phyloP scores from a whole-genome alignment of 2,888 invertebrate species.

The Drosophila eohydei region DNA sequence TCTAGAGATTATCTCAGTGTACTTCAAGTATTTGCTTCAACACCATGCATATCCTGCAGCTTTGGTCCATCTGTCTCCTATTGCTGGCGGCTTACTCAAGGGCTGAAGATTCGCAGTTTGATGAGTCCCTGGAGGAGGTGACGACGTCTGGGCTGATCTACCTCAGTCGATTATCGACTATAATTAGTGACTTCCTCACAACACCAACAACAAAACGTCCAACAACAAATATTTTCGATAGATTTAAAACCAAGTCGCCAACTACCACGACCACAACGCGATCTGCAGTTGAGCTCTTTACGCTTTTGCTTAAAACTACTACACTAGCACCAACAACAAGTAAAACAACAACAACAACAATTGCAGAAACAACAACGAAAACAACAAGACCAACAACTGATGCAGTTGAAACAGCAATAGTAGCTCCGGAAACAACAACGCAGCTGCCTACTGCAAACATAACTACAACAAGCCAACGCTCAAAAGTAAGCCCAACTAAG shows the following conservation, averaged over 20 bases:
- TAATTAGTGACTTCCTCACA: neutral
- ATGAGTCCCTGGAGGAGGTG: neutral
- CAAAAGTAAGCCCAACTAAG: neutral
- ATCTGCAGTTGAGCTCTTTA: conserved; percentile 6
- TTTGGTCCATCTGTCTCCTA: conserved; percentile 5
- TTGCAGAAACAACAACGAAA: neutral
- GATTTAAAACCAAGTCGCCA: conserved; percentile 7
- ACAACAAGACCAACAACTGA: neutral
- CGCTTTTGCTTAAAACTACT: neutral
- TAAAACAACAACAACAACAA: neutral
- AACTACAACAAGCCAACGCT: neutral
- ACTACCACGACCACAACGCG: conserved; percentile 7
- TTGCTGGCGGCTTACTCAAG: neutral
- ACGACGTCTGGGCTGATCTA: neutral
- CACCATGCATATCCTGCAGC: conserved; percentile 25
- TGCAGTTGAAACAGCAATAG: neutral
- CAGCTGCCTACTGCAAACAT: neutral
- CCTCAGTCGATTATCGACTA: neutral
- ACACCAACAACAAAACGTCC: conserved; percentile 2
- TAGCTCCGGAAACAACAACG: neutral
- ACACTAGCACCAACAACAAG: neutral
- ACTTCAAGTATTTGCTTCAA: neutral
- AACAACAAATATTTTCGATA: conserved; percentile 24
- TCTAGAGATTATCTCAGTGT: conserved; percentile 8
- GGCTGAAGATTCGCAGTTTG: neutral